Evolutionary conservation across 2,113 vertebrate species (phyloP).

Genomic region (Spheniscus mendiculus): DNA sequence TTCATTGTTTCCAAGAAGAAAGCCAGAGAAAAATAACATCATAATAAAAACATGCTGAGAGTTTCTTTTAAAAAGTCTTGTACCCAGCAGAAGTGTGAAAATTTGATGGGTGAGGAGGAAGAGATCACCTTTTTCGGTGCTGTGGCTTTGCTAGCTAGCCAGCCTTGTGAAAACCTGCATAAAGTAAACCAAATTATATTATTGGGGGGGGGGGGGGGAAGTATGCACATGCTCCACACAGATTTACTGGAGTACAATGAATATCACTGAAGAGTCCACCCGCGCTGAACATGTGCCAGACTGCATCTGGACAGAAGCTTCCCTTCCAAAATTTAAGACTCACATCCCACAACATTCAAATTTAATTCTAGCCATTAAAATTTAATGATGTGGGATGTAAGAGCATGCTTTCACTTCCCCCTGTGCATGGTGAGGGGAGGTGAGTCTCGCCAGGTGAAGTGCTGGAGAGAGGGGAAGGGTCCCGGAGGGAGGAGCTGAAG

Average conservation of each 20-base stretch:
- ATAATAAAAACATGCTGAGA: background rate
- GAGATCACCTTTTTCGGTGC: background rate
- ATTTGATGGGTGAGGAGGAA: background rate
- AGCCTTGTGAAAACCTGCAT: background rate
- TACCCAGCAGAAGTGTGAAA: background rate
- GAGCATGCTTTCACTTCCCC: background rate
- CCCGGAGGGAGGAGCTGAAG: background rate
- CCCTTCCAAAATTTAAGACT: background rate
- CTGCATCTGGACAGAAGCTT: background rate
- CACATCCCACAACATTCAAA: background rate
- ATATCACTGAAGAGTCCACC: background rate
- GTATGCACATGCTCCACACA: background rate
- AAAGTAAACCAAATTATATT: background rate
- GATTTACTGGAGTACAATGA: background rate
- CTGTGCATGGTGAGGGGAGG: background rate
- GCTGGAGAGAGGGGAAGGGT: background rate
- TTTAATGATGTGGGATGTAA: background rate
- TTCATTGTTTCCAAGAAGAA: background rate
- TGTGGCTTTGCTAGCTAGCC: background rate
- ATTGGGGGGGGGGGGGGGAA: rapidly evolving
- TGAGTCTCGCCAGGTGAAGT: background rate
- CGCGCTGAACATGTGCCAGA: background rate
- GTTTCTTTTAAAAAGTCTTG: background rate
- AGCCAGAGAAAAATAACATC: background rate
- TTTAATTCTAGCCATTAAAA: background rate